A percentile compares a stretch with the other conserved stretches of the same genome.
These are phyloP conservation scores for Oreochromis grahami DNA, from an alignment of 2,797 vertebrate genomes.

Conservation along the genomic window DNA sequence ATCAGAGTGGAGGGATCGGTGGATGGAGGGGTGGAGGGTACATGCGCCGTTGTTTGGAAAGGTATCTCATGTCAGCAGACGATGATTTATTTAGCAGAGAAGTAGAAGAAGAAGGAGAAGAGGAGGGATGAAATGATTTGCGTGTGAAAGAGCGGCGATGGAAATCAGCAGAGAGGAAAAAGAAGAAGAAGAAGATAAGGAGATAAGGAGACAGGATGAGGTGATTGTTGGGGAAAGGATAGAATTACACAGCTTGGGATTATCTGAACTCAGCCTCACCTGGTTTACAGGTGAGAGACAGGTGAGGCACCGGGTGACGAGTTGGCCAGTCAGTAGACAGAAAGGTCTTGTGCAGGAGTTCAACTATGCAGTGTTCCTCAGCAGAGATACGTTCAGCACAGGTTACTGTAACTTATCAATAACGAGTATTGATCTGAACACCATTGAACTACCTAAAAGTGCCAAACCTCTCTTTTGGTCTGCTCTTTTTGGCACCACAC, in stretches of 20 bases:
- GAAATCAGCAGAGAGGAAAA: constrained; percentile 47
- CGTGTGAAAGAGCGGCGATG: constrained; percentile 52
- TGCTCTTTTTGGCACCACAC: neutral
- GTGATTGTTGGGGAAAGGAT: constrained; percentile 51
- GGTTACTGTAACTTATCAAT: neutral
- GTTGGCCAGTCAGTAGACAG: neutral
- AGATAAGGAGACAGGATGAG: constrained; percentile 49
- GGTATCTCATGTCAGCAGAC: constrained; percentile 54
- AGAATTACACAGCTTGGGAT: constrained; percentile 49
- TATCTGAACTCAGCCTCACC: constrained; percentile 39
- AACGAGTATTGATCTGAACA: neutral
- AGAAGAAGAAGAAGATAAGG: constrained; percentile 1
- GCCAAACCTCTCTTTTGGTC: neutral
- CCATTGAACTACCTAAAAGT: neutral
- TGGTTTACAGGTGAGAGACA: constrained; percentile 47
- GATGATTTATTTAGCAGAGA: constrained; percentile 56
- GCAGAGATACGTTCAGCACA: neutral
- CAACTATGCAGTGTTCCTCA: neutral
- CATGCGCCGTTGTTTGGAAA: constrained; percentile 44
- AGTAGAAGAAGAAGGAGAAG: neutral
- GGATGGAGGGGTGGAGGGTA: neutral
- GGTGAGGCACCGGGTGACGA: constrained; percentile 22
- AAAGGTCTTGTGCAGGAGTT: neutral
- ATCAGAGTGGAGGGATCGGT: constrained; percentile 44
- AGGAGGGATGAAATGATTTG: constrained; percentile 46